Percentiles rank a stretch among this genome's conserved stretches.
Evolutionary conservation across 2,113 vertebrate species (phyloP).

Genomic region (Hippocampus zosterae): DNA sequence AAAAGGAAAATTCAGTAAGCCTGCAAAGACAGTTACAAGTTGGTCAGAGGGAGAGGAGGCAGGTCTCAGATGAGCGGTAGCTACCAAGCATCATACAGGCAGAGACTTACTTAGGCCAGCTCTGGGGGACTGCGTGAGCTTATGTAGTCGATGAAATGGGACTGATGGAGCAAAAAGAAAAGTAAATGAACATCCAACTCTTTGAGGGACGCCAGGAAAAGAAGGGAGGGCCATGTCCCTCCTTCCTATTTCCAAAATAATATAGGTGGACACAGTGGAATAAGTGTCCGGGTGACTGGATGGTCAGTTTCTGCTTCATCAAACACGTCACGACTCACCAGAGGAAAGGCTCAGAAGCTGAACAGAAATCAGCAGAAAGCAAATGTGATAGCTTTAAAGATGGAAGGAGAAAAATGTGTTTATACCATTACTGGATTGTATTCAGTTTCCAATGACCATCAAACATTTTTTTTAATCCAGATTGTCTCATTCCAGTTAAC

Average conservation of each 20-base stretch:
- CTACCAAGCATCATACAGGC: conserved; percentile 28
- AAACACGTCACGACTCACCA: conserved; percentile 40
- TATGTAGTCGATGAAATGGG: conserved; percentile 33
- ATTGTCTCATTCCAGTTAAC: not conserved
- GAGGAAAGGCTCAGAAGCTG: conserved; percentile 20
- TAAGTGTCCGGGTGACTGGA: conserved; percentile 21
- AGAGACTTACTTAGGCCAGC: conserved; percentile 27
- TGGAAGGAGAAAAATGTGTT: conserved; percentile 3
- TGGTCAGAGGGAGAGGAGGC: conserved; percentile 22
- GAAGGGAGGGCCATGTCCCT: conserved; percentile 23
- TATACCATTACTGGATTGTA: not conserved
- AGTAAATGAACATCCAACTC: conserved; percentile 55
- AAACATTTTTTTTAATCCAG: not conserved
- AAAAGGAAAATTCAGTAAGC: conserved; percentile 3
- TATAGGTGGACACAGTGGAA: conserved; percentile 33
- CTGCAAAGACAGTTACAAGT: conserved; percentile 2
- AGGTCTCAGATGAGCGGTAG: conserved; percentile 40
- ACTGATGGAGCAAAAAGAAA: conserved; percentile 43
- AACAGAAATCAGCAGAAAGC: conserved; percentile 12
- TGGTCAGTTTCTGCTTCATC: conserved; percentile 38
- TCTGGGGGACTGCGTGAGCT: conserved; percentile 16
- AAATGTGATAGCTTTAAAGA: not conserved
- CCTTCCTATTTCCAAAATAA: conserved; percentile 37
- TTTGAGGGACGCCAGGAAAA: conserved; percentile 38
- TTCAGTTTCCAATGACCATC: not conserved